These are phyloP conservation scores for Eupithecia subfuscata DNA, from an alignment of 2,888 invertebrate genomes.

Conservation along the genomic window DNA sequence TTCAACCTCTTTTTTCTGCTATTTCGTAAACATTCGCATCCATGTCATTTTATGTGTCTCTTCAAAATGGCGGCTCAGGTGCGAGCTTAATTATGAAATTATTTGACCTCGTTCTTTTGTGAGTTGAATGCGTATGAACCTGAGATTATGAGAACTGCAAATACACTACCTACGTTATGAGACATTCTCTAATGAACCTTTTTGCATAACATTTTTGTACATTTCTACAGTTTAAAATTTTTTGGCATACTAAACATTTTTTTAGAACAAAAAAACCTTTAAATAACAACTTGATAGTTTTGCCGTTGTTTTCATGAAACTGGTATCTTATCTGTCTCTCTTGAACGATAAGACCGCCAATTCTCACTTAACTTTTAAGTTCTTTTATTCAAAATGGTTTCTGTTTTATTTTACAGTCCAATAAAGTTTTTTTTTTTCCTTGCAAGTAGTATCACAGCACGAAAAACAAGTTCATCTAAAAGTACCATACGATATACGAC, in stretches of 20 bases:
- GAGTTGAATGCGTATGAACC: slow-evolving; percentile 23
- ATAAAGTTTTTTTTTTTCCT: too few relatives aligned
- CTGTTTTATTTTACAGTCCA: too few relatives aligned
- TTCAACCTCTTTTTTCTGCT: not conserved
- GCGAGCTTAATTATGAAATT: slow-evolving; percentile 55
- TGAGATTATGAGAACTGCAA: slow-evolving; percentile 14
- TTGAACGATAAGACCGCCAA: too few relatives aligned
- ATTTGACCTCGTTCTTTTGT: slow-evolving; percentile 47
- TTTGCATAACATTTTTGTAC: not conserved
- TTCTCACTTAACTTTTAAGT: too few relatives aligned
- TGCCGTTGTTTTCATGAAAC: too few relatives aligned
- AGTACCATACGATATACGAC: too few relatives aligned
- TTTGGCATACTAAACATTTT: not conserved
- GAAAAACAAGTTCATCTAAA: too few relatives aligned
- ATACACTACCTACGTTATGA: slow-evolving; percentile 1
- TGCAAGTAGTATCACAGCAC: too few relatives aligned
- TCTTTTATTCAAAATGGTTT: too few relatives aligned
- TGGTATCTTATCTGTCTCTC: too few relatives aligned
- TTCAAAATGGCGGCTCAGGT: slow-evolving; percentile 50
- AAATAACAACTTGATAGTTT: too few relatives aligned
- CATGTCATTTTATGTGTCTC: slow-evolving; percentile 35
- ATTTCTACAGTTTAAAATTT: not conserved
- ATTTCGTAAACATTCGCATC: slow-evolving; percentile 2
- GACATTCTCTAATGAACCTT: not conserved
- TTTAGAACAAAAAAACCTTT: too few relatives aligned